A percentile compares a stretch with the other conserved stretches of the same genome.
phyloP scores from a whole-genome alignment of 2,113 vertebrate species.

The Tyto alba region DNA sequence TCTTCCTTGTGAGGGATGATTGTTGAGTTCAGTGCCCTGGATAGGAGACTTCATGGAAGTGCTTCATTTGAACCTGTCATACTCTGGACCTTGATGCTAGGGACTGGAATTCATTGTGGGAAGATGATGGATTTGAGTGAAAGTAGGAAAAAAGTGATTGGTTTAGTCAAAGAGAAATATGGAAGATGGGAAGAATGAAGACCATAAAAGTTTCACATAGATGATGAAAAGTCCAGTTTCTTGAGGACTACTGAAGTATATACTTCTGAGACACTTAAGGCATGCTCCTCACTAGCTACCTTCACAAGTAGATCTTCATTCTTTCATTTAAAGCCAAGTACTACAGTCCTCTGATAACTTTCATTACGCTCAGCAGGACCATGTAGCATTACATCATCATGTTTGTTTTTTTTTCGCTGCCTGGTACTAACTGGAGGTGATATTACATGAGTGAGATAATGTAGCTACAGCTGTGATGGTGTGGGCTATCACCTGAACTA shows the following conservation, averaged over 20 bases:
- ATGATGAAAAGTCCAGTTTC: background rate
- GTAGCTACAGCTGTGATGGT: background rate
- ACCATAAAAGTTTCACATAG: background rate
- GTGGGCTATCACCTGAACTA: background rate
- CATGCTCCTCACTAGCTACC: background rate
- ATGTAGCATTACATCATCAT: background rate
- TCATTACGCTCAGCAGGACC: background rate
- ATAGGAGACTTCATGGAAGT: background rate
- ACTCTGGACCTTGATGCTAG: background rate
- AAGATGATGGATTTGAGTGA: background rate
- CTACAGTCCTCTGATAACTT: background rate
- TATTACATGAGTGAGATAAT: background rate
- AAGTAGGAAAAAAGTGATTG: background rate
- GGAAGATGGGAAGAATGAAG: background rate
- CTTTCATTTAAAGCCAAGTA: background rate
- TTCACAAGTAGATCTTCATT: background rate
- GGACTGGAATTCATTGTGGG: background rate
- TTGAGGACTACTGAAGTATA: background rate
- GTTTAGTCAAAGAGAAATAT: background rate
- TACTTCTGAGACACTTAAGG: background rate
- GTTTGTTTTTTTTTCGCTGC: background rate
- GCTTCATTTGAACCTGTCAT: background rate
- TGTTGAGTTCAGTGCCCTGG: background rate
- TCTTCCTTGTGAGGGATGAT: background rate
- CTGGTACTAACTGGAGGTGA: conserved; percentile 6